Percentiles rank a stretch among this genome's conserved stretches.
Conservation (phyloP, 2,797 vertebrate species). For the Oreonectes daqikongensis region DNA sequence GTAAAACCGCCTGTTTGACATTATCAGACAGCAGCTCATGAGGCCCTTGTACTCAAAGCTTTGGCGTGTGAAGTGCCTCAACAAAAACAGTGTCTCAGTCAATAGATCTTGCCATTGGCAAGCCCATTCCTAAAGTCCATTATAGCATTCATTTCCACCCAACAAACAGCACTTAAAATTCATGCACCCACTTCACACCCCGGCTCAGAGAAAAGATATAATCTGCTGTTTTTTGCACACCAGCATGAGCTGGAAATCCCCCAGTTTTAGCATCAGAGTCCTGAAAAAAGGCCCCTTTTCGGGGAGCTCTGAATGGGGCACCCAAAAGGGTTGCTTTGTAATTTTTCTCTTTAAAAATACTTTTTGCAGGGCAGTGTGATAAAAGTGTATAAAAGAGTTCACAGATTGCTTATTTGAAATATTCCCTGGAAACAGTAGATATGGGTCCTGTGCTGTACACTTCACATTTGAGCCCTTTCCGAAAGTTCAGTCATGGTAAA, state of each 20-base stretch:
- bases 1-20: conserved; percentile 25
- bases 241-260: conserved; percentile 29
- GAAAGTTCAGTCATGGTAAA: conserved; percentile 13
- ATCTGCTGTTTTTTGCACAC: conserved; percentile 27
- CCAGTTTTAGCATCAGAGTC: conserved; percentile 18
- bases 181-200: conserved; percentile 24
- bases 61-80: conserved; percentile 36
- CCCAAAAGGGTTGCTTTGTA: conserved; percentile 32
- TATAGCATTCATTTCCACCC: conserved; percentile 32
- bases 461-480: conserved; percentile 32
- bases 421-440: conserved; percentile 30
- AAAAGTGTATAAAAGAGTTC: conserved; percentile 12
- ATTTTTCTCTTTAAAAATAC: conserved; percentile 1
- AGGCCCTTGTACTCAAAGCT: conserved; percentile 36
- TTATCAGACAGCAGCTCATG: conserved; percentile 18
- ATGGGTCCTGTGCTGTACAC: conserved; percentile 5
- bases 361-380: conserved; percentile 21
- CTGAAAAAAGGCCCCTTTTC: neutral
- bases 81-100: conserved; percentile 33
- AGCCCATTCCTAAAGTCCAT: conserved; percentile 27
- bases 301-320: conserved; percentile 1
- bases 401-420: conserved; percentile 32
- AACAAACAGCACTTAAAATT: conserved; percentile 36
- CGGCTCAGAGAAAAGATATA: conserved; percentile 24
- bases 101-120: conserved; percentile 36